A percentile compares a stretch with the other conserved stretches of the same genome.
These are phyloP conservation scores for Gymnocypris eckloni DNA, from an alignment of 2,797 vertebrate genomes.

Conservation along the genomic window DNA sequence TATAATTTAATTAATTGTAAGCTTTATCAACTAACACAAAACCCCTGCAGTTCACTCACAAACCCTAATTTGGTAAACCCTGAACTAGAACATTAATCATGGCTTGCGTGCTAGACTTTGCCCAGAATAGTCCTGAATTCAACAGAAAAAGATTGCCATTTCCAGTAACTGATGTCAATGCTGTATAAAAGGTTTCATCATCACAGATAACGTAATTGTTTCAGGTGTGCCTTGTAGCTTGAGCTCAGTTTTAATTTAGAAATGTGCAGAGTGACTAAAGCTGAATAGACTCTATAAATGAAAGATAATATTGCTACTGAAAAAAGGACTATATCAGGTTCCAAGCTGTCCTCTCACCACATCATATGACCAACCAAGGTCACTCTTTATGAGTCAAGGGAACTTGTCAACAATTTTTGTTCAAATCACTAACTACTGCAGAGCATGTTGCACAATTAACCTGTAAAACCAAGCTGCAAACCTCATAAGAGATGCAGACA, in stretches of 20 bases:
- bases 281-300: slow-evolving; percentile 26
- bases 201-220: slow-evolving; percentile 22
- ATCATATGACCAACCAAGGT: slow-evolving; percentile 31
- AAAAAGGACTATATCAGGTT: slow-evolving; percentile 17
- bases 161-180: not conserved
- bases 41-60: not conserved
- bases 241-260: slow-evolving; percentile 28
- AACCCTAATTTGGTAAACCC: not conserved
- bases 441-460: not conserved
- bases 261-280: slow-evolving; percentile 38
- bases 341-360: slow-evolving; percentile 5
- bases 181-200: not conserved
- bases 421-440: slow-evolving; percentile 13
- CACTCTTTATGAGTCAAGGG: slow-evolving; percentile 5
- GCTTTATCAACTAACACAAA: not conserved
- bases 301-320: slow-evolving; percentile 18
- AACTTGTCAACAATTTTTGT: slow-evolving; percentile 25
- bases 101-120: not conserved
- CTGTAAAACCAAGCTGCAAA: not conserved
- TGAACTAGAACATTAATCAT: not conserved
- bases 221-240: slow-evolving; percentile 32
- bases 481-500: not conserved
- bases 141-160: not conserved
- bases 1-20: not conserved
- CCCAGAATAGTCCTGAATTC: not conserved